Conservation (phyloP, 1,140 invertebrate genomes). For the Antheraea pernyi region DNA sequence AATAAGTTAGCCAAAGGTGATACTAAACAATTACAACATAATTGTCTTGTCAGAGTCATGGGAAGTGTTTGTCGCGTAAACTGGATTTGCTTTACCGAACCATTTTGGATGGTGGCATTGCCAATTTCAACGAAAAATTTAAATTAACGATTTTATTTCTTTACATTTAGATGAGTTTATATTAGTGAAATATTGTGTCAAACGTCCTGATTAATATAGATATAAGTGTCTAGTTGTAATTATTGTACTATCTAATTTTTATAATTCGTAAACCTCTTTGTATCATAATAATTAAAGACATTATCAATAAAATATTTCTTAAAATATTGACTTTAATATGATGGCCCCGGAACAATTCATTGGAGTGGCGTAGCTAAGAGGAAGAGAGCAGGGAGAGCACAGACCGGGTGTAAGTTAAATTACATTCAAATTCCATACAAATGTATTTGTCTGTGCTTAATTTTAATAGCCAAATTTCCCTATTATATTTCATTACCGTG, state of each 20-base stretch:
- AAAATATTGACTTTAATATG: background rate
- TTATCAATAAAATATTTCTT: conserved; percentile 57
- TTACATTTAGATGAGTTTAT: conserved; percentile 17
- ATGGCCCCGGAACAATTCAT: background rate
- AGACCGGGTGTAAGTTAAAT: no score
- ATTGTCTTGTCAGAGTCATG: no score
- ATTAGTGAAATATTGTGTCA: conserved; percentile 54
- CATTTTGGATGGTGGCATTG: conserved; percentile 14
- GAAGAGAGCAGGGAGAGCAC: no score
- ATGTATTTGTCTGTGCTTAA: no score
- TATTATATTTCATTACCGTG: no score
- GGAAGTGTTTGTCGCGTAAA: background rate
- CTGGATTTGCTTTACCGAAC: background rate
- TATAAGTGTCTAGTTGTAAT: conserved; percentile 44
- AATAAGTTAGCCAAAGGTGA: no score
- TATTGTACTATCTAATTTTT: conserved; percentile 46
- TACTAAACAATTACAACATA: no score
- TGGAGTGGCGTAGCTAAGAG: no score
- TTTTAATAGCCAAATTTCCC: no score
- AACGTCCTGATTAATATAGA: conserved; percentile 53
- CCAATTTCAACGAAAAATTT: background rate
- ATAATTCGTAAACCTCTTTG: conserved; percentile 63
- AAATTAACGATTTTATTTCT: conserved; percentile 11
- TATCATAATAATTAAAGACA: conserved; percentile 74
- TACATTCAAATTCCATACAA: no score